Percentiles rank a stretch among this genome's conserved stretches.
Conservation (phyloP, 1,140 invertebrate species). For the Eumeta japonica region DNA sequence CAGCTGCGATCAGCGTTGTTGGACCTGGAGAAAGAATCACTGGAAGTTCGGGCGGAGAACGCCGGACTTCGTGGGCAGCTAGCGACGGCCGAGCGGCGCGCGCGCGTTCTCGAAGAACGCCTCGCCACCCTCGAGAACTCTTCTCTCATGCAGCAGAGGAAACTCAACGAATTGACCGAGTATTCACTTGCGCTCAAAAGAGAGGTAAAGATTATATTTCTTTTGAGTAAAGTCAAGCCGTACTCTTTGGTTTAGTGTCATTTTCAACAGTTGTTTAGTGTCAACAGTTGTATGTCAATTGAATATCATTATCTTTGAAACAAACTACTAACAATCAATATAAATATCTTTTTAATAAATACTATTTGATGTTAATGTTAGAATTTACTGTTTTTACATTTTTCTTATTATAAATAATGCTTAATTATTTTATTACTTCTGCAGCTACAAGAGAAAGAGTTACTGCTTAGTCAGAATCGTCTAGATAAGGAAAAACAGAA, state of each 20-base stretch:
- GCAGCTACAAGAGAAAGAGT: constrained; percentile 69
- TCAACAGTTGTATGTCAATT: too few relatives aligned
- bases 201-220: too few relatives aligned
- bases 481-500: constrained; percentile 76
- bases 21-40: constrained; percentile 67
- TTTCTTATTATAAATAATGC: constrained; percentile 1
- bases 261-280: too few relatives aligned
- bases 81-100: constrained; percentile 60
- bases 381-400: too few relatives aligned
- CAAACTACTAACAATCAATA: too few relatives aligned
- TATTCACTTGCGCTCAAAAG: constrained; percentile 37
- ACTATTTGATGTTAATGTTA: too few relatives aligned
- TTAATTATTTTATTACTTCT: constrained; percentile 19
- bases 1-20: constrained; percentile 64
- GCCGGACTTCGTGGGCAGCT: constrained; percentile 62
- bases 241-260: background rate
- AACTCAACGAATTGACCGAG: constrained; percentile 54
- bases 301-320: too few relatives aligned
- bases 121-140: constrained; percentile 58
- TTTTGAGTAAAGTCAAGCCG: too few relatives aligned
- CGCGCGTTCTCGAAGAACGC: constrained; percentile 58
- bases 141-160: constrained; percentile 53
- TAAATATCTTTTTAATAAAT: too few relatives aligned
- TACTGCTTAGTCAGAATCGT: constrained; percentile 67
- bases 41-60: constrained; percentile 65